phyloP scores from a whole-genome alignment of 1,140 invertebrate genomes.

The Hermatobates lingyangjiaoensis region DNA sequence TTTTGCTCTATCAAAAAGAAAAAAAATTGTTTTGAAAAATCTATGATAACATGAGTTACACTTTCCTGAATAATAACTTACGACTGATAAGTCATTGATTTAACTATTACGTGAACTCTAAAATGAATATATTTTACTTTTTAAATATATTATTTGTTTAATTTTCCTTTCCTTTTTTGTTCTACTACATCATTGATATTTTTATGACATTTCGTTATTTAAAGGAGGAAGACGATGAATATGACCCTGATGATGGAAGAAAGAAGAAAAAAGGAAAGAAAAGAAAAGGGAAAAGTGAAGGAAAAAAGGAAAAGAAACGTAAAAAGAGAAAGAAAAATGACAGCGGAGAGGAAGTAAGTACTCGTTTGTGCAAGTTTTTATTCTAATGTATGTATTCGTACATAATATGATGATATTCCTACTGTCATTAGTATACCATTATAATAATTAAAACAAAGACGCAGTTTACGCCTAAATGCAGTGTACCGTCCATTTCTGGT shows the following conservation, averaged over 20 bases:
- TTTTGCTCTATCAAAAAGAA: no score
- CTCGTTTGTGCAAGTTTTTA: no score
- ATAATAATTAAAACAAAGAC: no score
- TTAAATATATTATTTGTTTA: neutral
- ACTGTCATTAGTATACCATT: no score
- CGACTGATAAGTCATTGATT: neutral
- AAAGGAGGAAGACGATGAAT: conserved; percentile 68
- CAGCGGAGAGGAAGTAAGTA: conserved; percentile 50
- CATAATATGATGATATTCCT: no score
- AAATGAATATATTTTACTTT: no score
- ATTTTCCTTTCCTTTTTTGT: neutral
- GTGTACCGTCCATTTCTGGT: no score
- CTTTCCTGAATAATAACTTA: no score
- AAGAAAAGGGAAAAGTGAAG: conserved; percentile 65
- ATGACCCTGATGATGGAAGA: conserved; percentile 58
- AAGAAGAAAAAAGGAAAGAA: conserved; percentile 77
- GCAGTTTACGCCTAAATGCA: no score
- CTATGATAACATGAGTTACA: no score
- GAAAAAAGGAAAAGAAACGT: conserved; percentile 76
- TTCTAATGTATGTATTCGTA: no score
- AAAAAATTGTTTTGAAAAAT: no score
- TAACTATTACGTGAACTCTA: neutral
- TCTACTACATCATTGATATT: conserved; percentile 19
- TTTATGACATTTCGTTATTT: conserved; percentile 11
- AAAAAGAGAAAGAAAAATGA: conserved; percentile 87